Conservation (phyloP, 2,113 vertebrate genomes). For the Felis catus region F.catus_Fca126_mat1.0 CM031416.1:82859501-82860000, state of each 20-base stretch:
- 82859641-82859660: not conserved
- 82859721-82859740: not conserved
- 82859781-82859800: not conserved
- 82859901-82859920: not conserved
- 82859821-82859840: not conserved
- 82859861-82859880: not conserved
- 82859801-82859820: not conserved
- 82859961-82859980: not conserved
- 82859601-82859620: not conserved
- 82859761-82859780: not conserved
- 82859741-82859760: not conserved
- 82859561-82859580: not conserved
- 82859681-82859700: not conserved
- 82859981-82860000: not conserved
- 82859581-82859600: not conserved
- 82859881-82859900: not conserved
- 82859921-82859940: not conserved
- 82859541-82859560: not conserved
- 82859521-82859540: not conserved
- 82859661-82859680: not conserved
- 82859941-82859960: not conserved
- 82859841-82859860: not conserved
- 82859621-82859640: not conserved
- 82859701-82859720: not conserved
- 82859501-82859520: not conserved